These are phyloP conservation scores for Eurytemora carolleeae DNA, from an alignment of 1,140 invertebrate genomes.

Conservation along the genomic window DNA sequence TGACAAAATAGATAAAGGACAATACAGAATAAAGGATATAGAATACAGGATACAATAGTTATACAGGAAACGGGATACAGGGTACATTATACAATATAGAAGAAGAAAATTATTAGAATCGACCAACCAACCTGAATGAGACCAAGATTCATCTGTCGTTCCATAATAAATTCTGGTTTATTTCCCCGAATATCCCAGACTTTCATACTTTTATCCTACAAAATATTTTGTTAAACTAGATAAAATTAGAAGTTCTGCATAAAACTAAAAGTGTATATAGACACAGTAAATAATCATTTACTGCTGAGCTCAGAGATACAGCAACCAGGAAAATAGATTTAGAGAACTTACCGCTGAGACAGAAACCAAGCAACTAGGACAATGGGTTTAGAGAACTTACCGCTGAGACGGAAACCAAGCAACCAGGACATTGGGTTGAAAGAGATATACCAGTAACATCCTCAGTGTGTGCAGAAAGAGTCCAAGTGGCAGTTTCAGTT, in stretches of 20 bases:
- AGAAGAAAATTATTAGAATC: too few relatives aligned
- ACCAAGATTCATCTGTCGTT: constrained; percentile 20
- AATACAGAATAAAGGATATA: too few relatives aligned
- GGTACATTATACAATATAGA: too few relatives aligned
- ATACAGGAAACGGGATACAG: too few relatives aligned
- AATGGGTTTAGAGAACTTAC: constrained; percentile 35
- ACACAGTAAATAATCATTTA: too few relatives aligned
- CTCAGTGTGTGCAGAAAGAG: constrained; percentile 50
- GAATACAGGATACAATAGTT: too few relatives aligned
- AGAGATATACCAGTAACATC: constrained; percentile 43
- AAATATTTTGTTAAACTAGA: background rate
- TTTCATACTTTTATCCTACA: constrained; percentile 45
- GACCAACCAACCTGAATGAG: background rate
- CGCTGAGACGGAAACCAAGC: constrained; percentile 25
- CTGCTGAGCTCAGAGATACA: constrained; percentile 44
- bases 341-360: constrained; percentile 40
- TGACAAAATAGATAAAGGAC: too few relatives aligned
- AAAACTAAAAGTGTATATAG: too few relatives aligned
- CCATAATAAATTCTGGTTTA: constrained; percentile 25
- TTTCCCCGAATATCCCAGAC: constrained; percentile 45
- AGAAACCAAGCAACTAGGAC: constrained; percentile 47
- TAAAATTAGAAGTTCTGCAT: too few relatives aligned
- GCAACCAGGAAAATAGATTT: constrained; percentile 41
- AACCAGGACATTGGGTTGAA: constrained; percentile 21
- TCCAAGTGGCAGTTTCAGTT: constrained; percentile 42